Percentiles rank a stretch among this genome's conserved stretches.
phyloP scores from a whole-genome alignment of 2,797 vertebrate genomes.

The Cuculus canorus region DNA sequence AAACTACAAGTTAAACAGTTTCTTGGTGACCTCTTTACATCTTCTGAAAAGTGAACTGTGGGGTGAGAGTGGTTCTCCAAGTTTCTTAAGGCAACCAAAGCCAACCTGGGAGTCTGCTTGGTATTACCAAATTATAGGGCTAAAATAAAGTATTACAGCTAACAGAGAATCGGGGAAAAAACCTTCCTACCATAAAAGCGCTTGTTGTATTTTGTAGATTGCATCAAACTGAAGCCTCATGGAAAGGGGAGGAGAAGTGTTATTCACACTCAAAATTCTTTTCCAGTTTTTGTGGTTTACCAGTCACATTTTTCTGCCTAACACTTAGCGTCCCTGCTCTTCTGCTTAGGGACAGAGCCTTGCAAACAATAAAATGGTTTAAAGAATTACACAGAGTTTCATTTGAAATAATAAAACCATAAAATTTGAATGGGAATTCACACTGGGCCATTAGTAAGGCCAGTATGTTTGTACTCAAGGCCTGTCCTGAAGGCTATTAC shows the following conservation, averaged over 20 bases:
- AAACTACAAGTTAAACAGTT: not conserved
- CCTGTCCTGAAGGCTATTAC: not conserved
- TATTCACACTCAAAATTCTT: not conserved
- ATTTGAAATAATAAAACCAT: not conserved
- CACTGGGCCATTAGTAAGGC: not conserved
- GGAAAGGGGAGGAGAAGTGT: not conserved
- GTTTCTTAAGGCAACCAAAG: not conserved
- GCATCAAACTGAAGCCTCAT: not conserved
- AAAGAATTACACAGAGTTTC: not conserved
- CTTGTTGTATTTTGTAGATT: not conserved
- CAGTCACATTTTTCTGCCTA: not conserved
- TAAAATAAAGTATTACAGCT: not conserved
- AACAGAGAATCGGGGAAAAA: accelerated
- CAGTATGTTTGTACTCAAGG: not conserved
- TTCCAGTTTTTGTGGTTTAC: not conserved
- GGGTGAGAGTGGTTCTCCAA: not conserved
- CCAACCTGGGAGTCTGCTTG: not conserved
- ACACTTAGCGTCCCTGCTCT: not conserved
- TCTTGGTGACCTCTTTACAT: not conserved
- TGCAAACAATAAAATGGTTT: not conserved
- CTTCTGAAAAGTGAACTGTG: not conserved
- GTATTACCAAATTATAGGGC: not conserved
- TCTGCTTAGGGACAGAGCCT: not conserved
- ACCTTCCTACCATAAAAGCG: not conserved
- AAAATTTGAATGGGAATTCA: not conserved